A percentile compares a stretch with the other conserved stretches of the same genome.
phyloP scores from a whole-genome alignment of 35 echinoderm and acorn worm species.

The Hemicentrotus pulcherrimus region DNA sequence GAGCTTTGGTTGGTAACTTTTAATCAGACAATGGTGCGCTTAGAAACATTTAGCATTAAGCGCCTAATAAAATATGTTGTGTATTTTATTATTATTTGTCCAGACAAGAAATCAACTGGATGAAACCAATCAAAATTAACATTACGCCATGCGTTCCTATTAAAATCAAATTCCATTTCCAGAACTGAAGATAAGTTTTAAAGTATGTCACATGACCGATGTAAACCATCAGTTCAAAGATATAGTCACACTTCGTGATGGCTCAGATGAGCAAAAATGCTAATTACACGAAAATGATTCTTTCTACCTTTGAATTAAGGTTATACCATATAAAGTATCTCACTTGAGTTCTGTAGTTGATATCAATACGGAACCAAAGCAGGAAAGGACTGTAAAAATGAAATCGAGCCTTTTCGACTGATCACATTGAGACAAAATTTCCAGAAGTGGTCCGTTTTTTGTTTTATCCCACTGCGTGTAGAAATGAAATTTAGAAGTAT shows the following conservation, averaged over 20 bases:
- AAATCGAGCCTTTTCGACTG: neutral
- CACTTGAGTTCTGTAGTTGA: neutral
- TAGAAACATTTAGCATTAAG: too few species aligned
- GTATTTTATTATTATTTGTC: too few species aligned
- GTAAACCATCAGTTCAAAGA: neutral
- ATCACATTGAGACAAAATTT: neutral
- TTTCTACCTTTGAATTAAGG: neutral
- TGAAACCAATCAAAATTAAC: neutral
- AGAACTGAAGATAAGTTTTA: neutral
- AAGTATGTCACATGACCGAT: neutral
- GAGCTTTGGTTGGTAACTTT: too few species aligned
- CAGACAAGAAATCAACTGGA: neutral
- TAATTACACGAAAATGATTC: neutral
- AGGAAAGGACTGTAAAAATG: neutral
- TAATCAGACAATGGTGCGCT: too few species aligned
- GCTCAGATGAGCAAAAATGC: neutral
- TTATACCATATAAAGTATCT: neutral
- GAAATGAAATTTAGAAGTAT: too few species aligned
- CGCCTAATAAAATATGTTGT: too few species aligned
- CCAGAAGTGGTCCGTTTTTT: neutral
- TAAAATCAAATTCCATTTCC: neutral
- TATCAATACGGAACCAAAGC: neutral
- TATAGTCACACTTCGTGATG: neutral
- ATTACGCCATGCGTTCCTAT: neutral
- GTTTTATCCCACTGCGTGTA: neutral